These are phyloP conservation scores for Pachliopta kotzebuea DNA, from an alignment of 2,888 invertebrate genomes.

Conservation along the genomic window DNA sequence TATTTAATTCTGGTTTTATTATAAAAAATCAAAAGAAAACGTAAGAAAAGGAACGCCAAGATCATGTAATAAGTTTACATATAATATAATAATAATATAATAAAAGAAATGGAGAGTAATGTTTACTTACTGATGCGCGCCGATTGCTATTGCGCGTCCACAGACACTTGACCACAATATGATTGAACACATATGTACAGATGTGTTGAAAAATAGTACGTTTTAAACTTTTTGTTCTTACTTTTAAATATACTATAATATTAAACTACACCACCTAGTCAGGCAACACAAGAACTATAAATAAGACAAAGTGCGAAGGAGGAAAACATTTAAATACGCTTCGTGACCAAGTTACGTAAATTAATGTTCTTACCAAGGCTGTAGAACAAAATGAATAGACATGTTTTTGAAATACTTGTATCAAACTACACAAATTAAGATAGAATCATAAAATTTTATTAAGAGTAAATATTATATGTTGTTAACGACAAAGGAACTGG, in stretches of 20 bases:
- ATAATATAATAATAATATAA: background rate
- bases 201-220: slow-evolving; percentile 17
- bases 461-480: no score
- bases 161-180: slow-evolving; percentile 19
- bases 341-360: slow-evolving; percentile 8
- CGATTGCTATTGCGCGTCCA: background rate
- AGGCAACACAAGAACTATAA: slow-evolving; percentile 5
- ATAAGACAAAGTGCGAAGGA: slow-evolving; percentile 3
- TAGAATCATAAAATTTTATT: no score
- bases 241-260: background rate
- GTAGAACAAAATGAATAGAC: slow-evolving; percentile 4
- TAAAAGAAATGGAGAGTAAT: background rate
- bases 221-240: background rate
- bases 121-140: slow-evolving; percentile 11
- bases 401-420: no score
- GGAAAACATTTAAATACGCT: slow-evolving; percentile 16
- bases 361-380: slow-evolving; percentile 15
- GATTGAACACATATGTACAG: slow-evolving; percentile 18
- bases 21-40: background rate
- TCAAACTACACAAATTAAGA: no score
- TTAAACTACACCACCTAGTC: background rate
- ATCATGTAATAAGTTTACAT: background rate
- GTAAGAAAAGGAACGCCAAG: background rate
- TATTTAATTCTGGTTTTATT: background rate
- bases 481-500: no score